Conservation (phyloP, 2,888 invertebrate genomes). For the Chirona hameri region DNA sequence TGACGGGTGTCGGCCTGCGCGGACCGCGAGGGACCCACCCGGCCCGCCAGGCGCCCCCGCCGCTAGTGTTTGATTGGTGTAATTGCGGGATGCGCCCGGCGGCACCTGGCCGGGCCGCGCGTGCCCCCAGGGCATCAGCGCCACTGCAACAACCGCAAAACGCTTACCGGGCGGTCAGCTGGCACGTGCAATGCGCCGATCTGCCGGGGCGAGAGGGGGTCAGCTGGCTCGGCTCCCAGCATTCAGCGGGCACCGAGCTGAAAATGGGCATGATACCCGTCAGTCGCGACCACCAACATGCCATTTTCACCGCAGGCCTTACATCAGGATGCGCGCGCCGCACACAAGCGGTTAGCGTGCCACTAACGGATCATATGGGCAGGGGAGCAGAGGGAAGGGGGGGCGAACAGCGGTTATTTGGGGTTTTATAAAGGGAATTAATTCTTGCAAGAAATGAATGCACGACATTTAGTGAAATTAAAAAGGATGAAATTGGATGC, state of each 20-base stretch:
- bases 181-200: constrained; percentile 41
- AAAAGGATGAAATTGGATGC: too few species aligned
- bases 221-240: too few species aligned
- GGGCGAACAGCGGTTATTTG: too few species aligned
- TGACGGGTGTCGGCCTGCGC: not conserved
- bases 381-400: too few species aligned
- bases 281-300: not conserved
- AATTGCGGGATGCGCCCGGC: constrained; percentile 42
- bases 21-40: not conserved
- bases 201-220: constrained; percentile 37
- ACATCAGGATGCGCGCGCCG: too few species aligned
- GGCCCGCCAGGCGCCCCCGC: constrained; percentile 40
- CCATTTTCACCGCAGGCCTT: constrained; percentile 31
- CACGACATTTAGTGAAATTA: too few species aligned
- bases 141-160: constrained; percentile 44
- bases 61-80: constrained; percentile 43
- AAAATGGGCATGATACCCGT: constrained; percentile 39
- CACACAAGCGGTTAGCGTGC: too few species aligned
- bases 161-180: constrained; percentile 46
- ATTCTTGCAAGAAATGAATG: too few species aligned
- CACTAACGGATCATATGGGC: too few species aligned
- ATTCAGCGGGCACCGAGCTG: too few species aligned
- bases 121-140: constrained; percentile 43
- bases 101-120: constrained; percentile 42
- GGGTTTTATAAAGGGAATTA: too few species aligned